These are phyloP conservation scores for Gallinago solitaria DNA, from an alignment of 2,797 vertebrate species.

Conservation along the genomic window DNA sequence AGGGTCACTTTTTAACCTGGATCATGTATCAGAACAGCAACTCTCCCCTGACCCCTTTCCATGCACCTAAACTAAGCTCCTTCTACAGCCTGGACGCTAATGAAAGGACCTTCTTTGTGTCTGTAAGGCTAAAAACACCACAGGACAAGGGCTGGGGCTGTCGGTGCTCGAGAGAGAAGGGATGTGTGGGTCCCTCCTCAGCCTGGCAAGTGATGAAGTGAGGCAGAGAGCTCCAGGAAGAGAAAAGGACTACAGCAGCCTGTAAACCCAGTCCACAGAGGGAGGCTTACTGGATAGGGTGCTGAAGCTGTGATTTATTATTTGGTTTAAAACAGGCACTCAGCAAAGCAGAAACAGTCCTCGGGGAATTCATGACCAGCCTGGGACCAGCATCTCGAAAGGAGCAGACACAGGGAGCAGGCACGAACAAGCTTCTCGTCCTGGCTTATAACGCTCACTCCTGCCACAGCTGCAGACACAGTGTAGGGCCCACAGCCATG, in stretches of 20 bases:
- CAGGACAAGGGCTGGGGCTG: not conserved
- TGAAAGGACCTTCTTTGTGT: not conserved
- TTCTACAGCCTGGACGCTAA: not conserved
- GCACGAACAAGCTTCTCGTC: too few species aligned
- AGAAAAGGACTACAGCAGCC: not conserved
- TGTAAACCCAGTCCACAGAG: not conserved
- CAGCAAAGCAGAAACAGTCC: not conserved
- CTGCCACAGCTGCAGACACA: rapidly evolving
- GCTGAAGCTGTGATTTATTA: not conserved
- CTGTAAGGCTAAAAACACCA: not conserved
- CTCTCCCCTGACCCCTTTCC: not conserved
- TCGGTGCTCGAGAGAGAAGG: not conserved
- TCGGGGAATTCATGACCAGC: not conserved
- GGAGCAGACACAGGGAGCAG: not conserved
- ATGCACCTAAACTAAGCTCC: not conserved
- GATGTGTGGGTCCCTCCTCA: not conserved
- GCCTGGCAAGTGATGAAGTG: rapidly evolving
- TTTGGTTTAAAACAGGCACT: not conserved
- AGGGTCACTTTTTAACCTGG: not conserved
- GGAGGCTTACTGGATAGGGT: rapidly evolving
- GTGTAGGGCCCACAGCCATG: rapidly evolving
- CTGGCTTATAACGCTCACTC: too few species aligned
- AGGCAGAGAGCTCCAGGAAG: not conserved
- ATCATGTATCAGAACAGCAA: rapidly evolving
- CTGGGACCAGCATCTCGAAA: not conserved